Percentiles rank a stretch among this genome's conserved stretches.
These are phyloP conservation scores for Andrena hattorfiana DNA, from an alignment of 2,888 invertebrate genomes.

Conservation along the genomic window DNA sequence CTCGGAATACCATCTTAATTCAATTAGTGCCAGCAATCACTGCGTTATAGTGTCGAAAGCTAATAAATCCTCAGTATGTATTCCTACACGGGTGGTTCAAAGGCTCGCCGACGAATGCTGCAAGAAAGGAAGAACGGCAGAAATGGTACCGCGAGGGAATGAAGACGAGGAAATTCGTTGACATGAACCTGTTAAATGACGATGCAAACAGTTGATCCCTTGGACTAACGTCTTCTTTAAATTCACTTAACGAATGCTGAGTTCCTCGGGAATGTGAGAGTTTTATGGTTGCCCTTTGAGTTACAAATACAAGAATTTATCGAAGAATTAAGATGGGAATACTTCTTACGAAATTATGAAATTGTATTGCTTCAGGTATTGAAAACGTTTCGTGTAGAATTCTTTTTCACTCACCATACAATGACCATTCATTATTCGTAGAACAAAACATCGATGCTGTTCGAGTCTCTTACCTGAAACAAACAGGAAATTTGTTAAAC, in stretches of 20 bases:
- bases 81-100: conserved; percentile 43
- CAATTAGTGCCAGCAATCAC: conserved; percentile 34
- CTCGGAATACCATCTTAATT: conserved; percentile 14
- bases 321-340: too few species aligned
- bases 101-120: conserved; percentile 51
- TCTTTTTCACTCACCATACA: conserved; percentile 20
- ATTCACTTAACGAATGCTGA: neutral
- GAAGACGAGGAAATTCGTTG: conserved; percentile 53
- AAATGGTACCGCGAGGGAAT: conserved; percentile 19
- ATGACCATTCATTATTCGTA: too few species aligned
- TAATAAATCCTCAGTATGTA: conserved; percentile 63
- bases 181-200: conserved; percentile 50
- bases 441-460: too few species aligned
- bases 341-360: too few species aligned
- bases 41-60: conserved; percentile 47
- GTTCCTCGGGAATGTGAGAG: neutral
- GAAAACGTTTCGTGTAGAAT: too few species aligned
- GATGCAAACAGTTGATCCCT: conserved; percentile 38
- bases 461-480: conserved; percentile 54
- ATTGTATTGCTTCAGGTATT: too few species aligned
- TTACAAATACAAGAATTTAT: neutral
- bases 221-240: neutral
- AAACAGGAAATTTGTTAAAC: neutral
- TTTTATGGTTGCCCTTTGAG: neutral
- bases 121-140: conserved; percentile 12